Percentiles rank a stretch among this genome's conserved stretches.
Conservation (phyloP, 30 jellyfish, hydroid and myxozoan species). For the Turritopsis dohrnii region DNA sequence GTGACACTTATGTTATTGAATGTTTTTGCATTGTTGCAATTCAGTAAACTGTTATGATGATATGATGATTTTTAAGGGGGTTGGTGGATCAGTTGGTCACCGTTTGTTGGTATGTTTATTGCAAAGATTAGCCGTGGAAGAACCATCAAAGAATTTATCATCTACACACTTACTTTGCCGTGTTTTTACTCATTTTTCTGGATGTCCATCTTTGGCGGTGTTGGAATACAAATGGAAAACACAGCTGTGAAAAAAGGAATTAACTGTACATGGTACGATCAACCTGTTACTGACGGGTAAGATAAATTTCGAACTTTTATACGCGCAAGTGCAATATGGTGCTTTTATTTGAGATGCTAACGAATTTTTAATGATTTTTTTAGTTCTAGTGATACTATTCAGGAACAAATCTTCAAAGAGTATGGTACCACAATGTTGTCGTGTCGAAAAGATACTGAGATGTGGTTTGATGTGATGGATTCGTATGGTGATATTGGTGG, state of each 20-base stretch:
- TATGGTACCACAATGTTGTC: constrained; percentile 44
- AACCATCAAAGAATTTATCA: constrained; percentile 72
- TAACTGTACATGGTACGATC: constrained; percentile 44
- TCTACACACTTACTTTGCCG: constrained; percentile 81
- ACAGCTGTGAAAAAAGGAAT: constrained; percentile 59
- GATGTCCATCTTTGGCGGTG: constrained; percentile 90
- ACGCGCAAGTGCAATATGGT: no score
- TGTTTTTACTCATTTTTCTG: constrained; percentile 63
- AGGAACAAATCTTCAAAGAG: constrained; percentile 25
- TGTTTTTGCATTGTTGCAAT: background rate
- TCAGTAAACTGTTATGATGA: background rate
- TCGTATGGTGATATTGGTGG: constrained; percentile 70
- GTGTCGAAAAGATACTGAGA: constrained; percentile 63
- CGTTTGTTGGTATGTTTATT: constrained; percentile 93
- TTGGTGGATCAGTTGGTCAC: constrained; percentile 99
- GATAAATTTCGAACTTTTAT: background rate
- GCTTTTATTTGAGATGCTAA: background rate
- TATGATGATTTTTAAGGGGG: constrained; percentile 53
- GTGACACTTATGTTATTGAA: background rate
- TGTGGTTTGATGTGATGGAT: constrained; percentile 83
- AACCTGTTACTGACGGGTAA: background rate
- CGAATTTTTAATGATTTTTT: no score
- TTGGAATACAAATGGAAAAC: constrained; percentile 72
- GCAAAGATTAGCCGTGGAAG: constrained; percentile 94
- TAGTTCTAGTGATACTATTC: background rate